These are phyloP conservation scores for Stegodyphus mimosarum DNA, from an alignment of 1,140 invertebrate genomes.

Conservation along the genomic window DNA sequence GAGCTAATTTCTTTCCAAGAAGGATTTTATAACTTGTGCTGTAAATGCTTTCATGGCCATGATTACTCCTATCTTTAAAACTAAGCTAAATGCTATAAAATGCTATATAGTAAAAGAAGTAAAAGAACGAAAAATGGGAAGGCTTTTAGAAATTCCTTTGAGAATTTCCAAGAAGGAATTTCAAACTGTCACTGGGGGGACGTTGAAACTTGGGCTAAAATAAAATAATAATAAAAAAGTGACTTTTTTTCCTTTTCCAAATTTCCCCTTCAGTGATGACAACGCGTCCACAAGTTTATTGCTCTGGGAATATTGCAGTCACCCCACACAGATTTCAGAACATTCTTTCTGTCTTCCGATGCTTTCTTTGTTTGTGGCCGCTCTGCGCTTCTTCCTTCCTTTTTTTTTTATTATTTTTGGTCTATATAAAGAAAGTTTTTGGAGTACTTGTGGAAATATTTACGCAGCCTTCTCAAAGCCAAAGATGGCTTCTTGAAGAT, in stretches of 20 bases:
- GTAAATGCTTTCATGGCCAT: no score
- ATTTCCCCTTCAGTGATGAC: conserved; percentile 44
- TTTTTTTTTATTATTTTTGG: conserved; percentile 29
- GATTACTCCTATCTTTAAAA: no score
- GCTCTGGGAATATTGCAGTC: conserved; percentile 48
- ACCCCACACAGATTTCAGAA: conserved; percentile 49
- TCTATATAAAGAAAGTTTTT: conserved; percentile 16
- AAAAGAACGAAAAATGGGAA: conserved; percentile 12
- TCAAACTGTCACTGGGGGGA: conserved; percentile 34
- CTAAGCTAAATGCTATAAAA: conserved; percentile 1
- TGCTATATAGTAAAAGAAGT: not conserved
- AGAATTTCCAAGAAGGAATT: conserved; percentile 36
- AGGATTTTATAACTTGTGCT: no score
- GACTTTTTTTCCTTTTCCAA: not conserved
- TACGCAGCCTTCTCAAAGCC: conserved; percentile 27
- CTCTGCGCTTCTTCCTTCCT: conserved; percentile 8
- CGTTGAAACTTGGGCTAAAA: not conserved
- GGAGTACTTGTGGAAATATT: conserved; percentile 32
- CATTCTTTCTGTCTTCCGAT: conserved; percentile 39
- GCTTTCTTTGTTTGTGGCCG: conserved; percentile 25
- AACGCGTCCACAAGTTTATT: conserved; percentile 56
- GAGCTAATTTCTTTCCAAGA: no score
- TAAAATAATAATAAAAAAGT: no score
- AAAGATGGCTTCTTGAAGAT: not conserved
- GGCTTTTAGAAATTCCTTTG: conserved; percentile 28